Evolutionary conservation across 1,140 invertebrate species (phyloP).

Genomic region (Matsumurasca onukii): DNA sequence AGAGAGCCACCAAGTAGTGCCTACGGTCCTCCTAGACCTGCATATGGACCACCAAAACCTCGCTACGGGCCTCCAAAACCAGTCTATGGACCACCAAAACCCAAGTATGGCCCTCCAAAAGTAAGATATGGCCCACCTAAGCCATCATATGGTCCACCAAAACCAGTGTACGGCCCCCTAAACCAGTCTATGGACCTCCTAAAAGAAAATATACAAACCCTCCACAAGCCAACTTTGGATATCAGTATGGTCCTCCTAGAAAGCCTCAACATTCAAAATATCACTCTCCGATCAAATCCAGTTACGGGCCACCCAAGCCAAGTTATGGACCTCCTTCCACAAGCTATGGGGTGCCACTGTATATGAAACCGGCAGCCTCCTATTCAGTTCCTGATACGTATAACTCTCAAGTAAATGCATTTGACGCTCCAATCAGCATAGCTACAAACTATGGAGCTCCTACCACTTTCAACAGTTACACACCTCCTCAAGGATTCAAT

Average conservation of each 20-base stretch:
- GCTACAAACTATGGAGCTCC: slow-evolving; percentile 30
- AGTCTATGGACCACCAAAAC: slow-evolving; percentile 32
- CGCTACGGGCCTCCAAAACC: slow-evolving; percentile 38
- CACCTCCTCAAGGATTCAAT: slow-evolving; percentile 28
- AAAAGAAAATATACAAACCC: slow-evolving; percentile 38
- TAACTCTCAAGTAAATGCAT: slow-evolving; percentile 16
- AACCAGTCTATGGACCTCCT: slow-evolving; percentile 43
- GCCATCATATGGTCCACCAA: slow-evolving; percentile 38
- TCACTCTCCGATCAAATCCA: slow-evolving; percentile 28
- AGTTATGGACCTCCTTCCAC: slow-evolving; percentile 38
- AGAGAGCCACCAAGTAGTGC: slow-evolving; percentile 32
- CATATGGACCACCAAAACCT: slow-evolving; percentile 38
- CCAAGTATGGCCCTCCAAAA: slow-evolving; percentile 33
- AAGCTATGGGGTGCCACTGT: slow-evolving; percentile 37
- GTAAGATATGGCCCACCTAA: slow-evolving; percentile 42
- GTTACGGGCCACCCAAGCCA: slow-evolving; percentile 42
- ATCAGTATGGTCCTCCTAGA: slow-evolving; percentile 33
- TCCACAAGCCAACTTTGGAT: slow-evolving; percentile 15
- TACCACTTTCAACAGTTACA: slow-evolving; percentile 11
- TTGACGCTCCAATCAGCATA: slow-evolving; percentile 21
- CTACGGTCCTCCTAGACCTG: slow-evolving; percentile 31
- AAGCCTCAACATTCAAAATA: slow-evolving; percentile 28
- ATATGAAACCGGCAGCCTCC: background rate
- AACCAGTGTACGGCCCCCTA: slow-evolving; percentile 37
- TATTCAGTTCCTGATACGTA: slow-evolving; percentile 15